Base-by-base conservation (phyloP, 2,797 vertebrate species). In the Cygnus olor region DNA sequence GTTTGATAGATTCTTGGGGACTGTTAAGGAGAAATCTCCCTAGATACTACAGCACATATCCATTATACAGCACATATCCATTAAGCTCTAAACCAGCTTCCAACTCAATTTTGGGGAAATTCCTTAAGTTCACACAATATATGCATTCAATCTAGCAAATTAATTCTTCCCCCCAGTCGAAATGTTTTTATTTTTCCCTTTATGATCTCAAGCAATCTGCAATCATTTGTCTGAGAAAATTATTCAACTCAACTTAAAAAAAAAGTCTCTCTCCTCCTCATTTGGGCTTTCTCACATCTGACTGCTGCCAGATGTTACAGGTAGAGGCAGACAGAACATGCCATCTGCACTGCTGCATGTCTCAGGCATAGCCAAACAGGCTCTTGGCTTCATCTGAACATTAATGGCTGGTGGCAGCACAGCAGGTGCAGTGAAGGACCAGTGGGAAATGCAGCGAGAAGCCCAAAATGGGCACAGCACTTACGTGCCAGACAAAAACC, bases 291-390 rank as follows among this genome's bases (percentile, higher is more conserved):
- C 93, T 83, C 45, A 90, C 72, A 88, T 88, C 85, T 95, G 91
- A 94, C 74, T 94, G 84, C 61, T 94, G 88, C 86, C 93, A 95
- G 94, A 93, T 93, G 94, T 90, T 95, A 30, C 68, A 96, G 95
- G 93, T 93, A 90, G 47, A 87, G 30, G 74, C 83, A 93, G 87
- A 60, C 60, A 93, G 95, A 88, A 90, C 68, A 54, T 2, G 12
- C 93, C 94, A 93, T 93, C 95, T 95, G 95, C 68, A 47, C 68
- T 69, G 1, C 40, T 71, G 83, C 71, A 54, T 20, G 49, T 60
- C 88, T 82, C 49, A 13, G 80, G 57, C 86, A 76, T 11, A 47
- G 77, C 53, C 61, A 61, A 95, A 94, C 88, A 90, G 83, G 84
- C 68, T 87, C 49, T 24, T 90, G 88, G 83, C 90, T 93, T 82